Evolutionary conservation across 2,888 invertebrate species (phyloP).

Genomic region (Zaprionus bogoriensis): DNA sequence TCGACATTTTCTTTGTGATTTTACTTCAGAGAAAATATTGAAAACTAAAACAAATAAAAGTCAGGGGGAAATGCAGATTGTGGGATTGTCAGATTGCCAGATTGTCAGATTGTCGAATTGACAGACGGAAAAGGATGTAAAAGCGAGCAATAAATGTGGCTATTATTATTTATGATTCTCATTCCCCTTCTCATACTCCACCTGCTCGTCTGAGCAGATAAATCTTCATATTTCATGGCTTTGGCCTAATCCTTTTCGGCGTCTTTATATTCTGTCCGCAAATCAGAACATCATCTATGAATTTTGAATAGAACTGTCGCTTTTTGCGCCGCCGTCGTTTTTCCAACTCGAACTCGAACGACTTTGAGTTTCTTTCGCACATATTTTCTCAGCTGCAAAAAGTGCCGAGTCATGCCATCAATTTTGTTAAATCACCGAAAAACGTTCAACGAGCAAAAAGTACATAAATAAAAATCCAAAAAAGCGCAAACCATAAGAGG

Average conservation of each 20-base stretch:
- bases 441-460: constrained; percentile 46
- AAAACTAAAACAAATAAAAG: not conserved
- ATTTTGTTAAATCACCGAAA: constrained; percentile 72
- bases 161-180: not conserved
- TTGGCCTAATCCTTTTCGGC: constrained; percentile 36
- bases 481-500: not conserved
- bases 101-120: not conserved
- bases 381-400: constrained; percentile 6
- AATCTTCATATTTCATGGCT: constrained; percentile 28
- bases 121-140: not conserved
- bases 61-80: not conserved
- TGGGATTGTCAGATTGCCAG: not conserved
- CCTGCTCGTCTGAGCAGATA: not conserved
- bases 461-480: constrained; percentile 41
- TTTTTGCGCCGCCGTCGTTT: constrained; percentile 1
- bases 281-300: constrained; percentile 59
- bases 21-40: not conserved
- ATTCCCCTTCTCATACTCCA: no score
- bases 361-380: no score
- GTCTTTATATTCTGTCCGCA: constrained; percentile 21
- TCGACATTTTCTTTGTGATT: not conserved
- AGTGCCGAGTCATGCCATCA: constrained; percentile 62
- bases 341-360: not conserved
- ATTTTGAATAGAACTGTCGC: constrained; percentile 42
- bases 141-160: not conserved